Conservation (phyloP, 2,797 vertebrate genomes). For the Okamejei kenojei region DNA sequence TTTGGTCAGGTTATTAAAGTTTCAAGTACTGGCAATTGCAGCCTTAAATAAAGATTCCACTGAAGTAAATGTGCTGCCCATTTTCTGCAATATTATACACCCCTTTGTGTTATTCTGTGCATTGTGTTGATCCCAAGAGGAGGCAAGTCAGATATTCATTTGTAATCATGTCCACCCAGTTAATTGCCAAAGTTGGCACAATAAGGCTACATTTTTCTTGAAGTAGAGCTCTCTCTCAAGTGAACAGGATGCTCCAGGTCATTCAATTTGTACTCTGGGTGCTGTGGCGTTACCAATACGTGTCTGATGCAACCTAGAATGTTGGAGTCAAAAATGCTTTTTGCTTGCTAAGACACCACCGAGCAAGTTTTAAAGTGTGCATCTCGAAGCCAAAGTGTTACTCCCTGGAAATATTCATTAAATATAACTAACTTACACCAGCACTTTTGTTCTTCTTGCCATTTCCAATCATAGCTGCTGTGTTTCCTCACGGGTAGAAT, state of each 20-base stretch:
- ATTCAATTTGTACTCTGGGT: too few species aligned
- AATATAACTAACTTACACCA: neutral
- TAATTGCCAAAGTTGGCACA: neutral
- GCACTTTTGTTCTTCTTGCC: neutral
- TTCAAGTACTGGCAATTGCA: neutral
- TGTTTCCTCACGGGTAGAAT: neutral
- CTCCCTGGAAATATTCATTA: neutral
- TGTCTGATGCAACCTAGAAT: neutral
- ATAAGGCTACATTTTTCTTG: neutral
- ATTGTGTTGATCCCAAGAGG: neutral
- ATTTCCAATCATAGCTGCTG: neutral
- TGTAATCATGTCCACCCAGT: neutral
- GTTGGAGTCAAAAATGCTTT: neutral
- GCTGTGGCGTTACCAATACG: neutral
- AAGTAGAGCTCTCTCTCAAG: neutral
- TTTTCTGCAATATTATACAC: neutral
- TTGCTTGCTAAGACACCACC: neutral
- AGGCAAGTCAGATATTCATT: neutral
- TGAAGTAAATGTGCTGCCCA: neutral
- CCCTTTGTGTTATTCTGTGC: neutral
- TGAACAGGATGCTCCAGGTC: neutral
- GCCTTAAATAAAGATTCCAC: neutral
- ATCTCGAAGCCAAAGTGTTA: neutral
- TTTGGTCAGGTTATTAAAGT: too few species aligned
- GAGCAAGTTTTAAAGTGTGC: neutral